Conservation (phyloP, 2,797 vertebrate species). For the Percopsis omiscomaycus region DNA sequence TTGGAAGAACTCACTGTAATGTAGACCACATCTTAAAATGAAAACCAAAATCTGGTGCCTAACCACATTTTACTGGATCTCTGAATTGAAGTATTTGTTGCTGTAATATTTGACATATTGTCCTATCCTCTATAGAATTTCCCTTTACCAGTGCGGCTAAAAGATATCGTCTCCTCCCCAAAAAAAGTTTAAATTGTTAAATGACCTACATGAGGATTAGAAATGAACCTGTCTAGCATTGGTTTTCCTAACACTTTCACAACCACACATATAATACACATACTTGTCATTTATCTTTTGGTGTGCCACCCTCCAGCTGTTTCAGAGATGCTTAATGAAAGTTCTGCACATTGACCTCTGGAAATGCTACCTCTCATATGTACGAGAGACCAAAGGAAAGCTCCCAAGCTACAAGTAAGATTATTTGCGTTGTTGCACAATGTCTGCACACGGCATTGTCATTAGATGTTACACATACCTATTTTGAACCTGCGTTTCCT, state of each 20-base stretch:
- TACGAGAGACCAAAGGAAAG: constrained; percentile 99
- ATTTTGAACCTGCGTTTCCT: not conserved
- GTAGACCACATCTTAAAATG: constrained; percentile 21
- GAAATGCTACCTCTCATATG: constrained; percentile 99
- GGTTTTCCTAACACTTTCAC: too few species aligned
- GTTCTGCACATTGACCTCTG: constrained; percentile 99
- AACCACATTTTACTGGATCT: not conserved
- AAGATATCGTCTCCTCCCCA: too few species aligned
- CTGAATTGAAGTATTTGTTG: not conserved
- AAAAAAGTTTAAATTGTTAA: too few species aligned
- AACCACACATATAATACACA: not conserved
- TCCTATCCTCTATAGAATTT: too few species aligned
- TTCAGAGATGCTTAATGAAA: constrained; percentile 99
- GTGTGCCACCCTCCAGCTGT: constrained; percentile 80
- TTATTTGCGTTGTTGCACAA: not conserved
- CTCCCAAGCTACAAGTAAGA: constrained; percentile 99
- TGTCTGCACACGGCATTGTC: too few species aligned
- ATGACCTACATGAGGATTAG: too few species aligned
- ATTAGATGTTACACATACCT: too few species aligned
- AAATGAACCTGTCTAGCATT: too few species aligned
- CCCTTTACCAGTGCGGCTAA: too few species aligned
- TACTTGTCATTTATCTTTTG: not conserved
- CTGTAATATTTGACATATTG: not conserved
- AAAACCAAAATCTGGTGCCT: not conserved
- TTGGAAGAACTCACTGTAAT: constrained; percentile 6